Conservation (phyloP, 2,797 vertebrate genomes). For the Micromesistius poutassou region DNA sequence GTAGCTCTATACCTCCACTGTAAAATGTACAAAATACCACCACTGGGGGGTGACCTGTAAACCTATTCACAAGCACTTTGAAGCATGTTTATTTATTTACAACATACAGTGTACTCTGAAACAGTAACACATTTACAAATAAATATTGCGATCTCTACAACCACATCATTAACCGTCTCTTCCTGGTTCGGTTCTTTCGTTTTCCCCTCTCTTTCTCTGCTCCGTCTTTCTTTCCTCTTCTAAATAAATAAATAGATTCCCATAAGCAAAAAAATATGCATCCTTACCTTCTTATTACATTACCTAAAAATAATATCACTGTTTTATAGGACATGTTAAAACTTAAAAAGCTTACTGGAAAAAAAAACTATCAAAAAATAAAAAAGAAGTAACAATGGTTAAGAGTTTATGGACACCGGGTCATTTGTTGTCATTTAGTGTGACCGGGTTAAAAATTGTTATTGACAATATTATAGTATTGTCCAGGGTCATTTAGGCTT, state of each 20-base stretch:
- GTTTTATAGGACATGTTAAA: conserved; percentile 14
- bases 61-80: conserved; percentile 73
- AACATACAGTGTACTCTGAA: conserved; percentile 73
- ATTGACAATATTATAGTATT: neutral
- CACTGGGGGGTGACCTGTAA: conserved; percentile 54
- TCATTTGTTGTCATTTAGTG: conserved; percentile 26
- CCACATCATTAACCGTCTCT: conserved; percentile 62
- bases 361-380: conserved; percentile 51
- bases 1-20: conserved; percentile 58
- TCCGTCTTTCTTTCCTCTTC: conserved; percentile 30
- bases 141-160: conserved; percentile 74
- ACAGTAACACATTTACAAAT: conserved; percentile 74
- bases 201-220: neutral
- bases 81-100: conserved; percentile 81
- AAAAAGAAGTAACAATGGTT: conserved; percentile 23
- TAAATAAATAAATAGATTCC: conserved; percentile 69
- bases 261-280: conserved; percentile 44
- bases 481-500: neutral
- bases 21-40: conserved; percentile 70
- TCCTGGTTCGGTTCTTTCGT: conserved; percentile 29
- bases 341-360: conserved; percentile 47
- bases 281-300: conserved; percentile 52
- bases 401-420: conserved; percentile 41
- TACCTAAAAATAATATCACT: conserved; percentile 45
- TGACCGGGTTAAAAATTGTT: neutral